Evolutionary conservation across 2,797 vertebrate genomes (phyloP).

Genomic region (Clangula hyemalis): DNA sequence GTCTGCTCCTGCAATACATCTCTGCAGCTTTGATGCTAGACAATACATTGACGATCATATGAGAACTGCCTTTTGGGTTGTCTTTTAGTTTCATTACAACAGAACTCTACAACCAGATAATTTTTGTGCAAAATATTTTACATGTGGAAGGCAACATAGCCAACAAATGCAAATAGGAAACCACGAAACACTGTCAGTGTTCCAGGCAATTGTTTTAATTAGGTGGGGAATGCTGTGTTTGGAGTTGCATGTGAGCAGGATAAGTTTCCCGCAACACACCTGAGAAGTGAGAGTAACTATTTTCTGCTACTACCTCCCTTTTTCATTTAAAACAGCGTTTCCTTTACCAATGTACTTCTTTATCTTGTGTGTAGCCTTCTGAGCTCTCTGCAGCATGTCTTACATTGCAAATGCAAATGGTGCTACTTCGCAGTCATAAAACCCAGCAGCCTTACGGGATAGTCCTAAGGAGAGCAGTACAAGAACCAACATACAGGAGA

Average conservation of each 20-base stretch:
- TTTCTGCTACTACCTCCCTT: not conserved
- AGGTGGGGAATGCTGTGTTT: not conserved
- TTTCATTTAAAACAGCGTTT: not conserved
- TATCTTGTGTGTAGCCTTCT: not conserved
- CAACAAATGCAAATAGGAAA: not conserved
- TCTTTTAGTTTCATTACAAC: not conserved
- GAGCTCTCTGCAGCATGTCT: not conserved
- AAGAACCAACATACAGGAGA: not conserved
- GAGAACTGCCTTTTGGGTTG: not conserved
- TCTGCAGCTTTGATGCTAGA: not conserved
- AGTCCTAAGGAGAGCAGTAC: not conserved
- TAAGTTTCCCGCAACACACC: not conserved
- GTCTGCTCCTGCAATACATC: not conserved
- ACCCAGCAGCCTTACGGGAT: not conserved
- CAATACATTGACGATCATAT: fast-evolving
- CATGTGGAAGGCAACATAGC: not conserved
- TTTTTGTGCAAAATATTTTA: not conserved
- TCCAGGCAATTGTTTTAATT: not conserved
- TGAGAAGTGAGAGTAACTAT: not conserved
- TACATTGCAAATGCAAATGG: not conserved
- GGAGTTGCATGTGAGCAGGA: not conserved
- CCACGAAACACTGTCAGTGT: not conserved
- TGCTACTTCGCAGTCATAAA: not conserved
- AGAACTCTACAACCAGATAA: not conserved
- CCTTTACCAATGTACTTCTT: not conserved